These are phyloP conservation scores for Scomber japonicus DNA, from an alignment of 2,113 vertebrate species.

Conservation along the genomic window DNA sequence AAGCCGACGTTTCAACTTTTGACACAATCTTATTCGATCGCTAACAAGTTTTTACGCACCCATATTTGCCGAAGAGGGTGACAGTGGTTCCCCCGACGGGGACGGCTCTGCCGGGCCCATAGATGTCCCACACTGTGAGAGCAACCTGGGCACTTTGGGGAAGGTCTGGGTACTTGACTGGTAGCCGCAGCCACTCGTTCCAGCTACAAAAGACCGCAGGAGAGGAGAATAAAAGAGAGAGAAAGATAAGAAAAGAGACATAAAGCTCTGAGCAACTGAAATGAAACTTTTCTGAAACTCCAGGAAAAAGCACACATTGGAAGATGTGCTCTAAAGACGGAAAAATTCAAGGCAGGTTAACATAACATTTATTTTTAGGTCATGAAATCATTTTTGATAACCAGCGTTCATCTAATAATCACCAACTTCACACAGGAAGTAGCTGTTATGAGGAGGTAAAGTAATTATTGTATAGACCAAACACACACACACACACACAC, in stretches of 20 bases:
- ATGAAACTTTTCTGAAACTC: neutral
- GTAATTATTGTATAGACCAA: no score
- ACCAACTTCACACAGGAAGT: no score
- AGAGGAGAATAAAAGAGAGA: constrained; percentile 1
- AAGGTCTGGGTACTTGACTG: constrained; percentile 96
- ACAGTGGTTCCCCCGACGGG: constrained; percentile 97
- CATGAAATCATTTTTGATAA: no score
- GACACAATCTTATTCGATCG: neutral
- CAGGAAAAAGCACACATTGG: neutral
- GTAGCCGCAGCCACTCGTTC: constrained; percentile 97
- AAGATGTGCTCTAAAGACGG: no score
- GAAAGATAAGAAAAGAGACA: neutral
- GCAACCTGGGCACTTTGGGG: constrained; percentile 96
- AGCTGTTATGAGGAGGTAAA: no score
- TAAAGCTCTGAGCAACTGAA: neutral
- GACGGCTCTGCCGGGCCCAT: constrained; percentile 94
- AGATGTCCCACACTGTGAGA: constrained; percentile 97
- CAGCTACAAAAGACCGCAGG: constrained; percentile 83
- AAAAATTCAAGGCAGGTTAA: no score
- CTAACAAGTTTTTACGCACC: constrained; percentile 80
- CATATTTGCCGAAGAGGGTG: constrained; percentile 97
- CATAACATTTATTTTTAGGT: no score
- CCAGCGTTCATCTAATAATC: no score
- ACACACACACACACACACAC: neutral
- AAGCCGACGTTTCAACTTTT: neutral